Percentiles rank a stretch among this genome's conserved stretches.
These are phyloP conservation scores for Cotesia glomerata DNA, from an alignment of 1,140 invertebrate species.

Conservation along the genomic window DNA sequence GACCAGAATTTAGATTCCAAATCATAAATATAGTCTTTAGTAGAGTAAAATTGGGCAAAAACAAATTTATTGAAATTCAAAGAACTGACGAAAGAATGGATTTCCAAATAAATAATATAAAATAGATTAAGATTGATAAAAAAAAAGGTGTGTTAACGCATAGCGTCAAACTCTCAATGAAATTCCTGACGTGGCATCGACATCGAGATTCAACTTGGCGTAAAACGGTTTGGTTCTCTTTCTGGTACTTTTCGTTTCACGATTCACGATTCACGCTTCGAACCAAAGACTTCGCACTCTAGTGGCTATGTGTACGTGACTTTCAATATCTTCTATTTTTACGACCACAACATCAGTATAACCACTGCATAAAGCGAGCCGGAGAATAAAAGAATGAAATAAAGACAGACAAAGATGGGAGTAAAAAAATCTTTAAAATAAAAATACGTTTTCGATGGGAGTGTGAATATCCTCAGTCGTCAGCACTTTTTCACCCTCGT, in stretches of 20 bases:
- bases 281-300: conserved; percentile 26
- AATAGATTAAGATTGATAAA: conserved; percentile 11
- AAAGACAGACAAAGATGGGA: neutral
- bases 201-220: conserved; percentile 41
- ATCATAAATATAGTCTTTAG: too few species aligned
- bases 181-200: conserved; percentile 41
- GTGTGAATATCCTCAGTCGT: conserved; percentile 48
- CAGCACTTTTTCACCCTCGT: conserved; percentile 48
- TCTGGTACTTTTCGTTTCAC: conserved; percentile 25
- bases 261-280: conserved; percentile 3
- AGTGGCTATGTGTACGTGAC: conserved; percentile 26
- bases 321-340: conserved; percentile 20
- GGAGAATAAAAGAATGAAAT: neutral
- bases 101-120: neutral
- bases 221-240: conserved; percentile 33
- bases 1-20: too few species aligned
- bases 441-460: conserved; percentile 15
- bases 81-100: too few species aligned
- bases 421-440: neutral
- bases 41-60: too few species aligned
- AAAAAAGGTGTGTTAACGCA: conserved; percentile 24
- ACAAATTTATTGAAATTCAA: too few species aligned
- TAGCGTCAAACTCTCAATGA: conserved; percentile 36
- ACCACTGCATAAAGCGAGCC: too few species aligned
- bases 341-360: conserved; percentile 9